A percentile compares a stretch with the other conserved stretches of the same genome.
Evolutionary conservation across 2,113 vertebrate species (phyloP).

Genomic region (Regulus satrapa): DNA sequence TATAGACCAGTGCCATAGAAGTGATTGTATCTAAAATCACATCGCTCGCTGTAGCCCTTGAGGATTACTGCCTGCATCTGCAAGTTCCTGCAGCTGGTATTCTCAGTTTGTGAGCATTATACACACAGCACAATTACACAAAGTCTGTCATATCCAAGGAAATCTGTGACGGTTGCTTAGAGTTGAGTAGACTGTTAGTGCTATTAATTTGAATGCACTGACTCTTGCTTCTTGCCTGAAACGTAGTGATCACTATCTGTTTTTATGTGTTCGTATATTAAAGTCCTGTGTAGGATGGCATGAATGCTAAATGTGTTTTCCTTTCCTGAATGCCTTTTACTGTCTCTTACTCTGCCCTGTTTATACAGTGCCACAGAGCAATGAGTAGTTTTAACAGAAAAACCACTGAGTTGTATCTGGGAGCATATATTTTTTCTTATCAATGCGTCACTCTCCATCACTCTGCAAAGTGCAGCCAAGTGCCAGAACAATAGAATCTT

Average conservation of each 20-base stretch:
- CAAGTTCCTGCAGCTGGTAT: neutral
- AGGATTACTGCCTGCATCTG: neutral
- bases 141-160: neutral
- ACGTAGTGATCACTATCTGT: neutral
- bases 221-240: neutral
- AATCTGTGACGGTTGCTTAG: neutral
- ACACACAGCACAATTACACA: neutral
- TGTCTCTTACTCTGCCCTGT: neutral
- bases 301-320: neutral
- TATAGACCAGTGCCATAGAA: neutral
- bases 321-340: neutral
- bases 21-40: neutral
- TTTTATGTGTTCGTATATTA: neutral
- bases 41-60: accelerated
- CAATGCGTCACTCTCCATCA: neutral
- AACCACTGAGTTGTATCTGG: neutral
- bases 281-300: neutral
- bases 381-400: neutral
- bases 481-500: neutral
- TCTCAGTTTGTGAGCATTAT: neutral
- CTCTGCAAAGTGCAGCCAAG: neutral
- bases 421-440: neutral
- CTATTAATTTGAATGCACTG: neutral
- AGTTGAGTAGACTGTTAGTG: neutral
- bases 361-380: neutral